Evolutionary conservation across 1,140 invertebrate species (phyloP), one percentile per base, ranked within the genome.

Genomic region (Cydia splendana): DNA sequence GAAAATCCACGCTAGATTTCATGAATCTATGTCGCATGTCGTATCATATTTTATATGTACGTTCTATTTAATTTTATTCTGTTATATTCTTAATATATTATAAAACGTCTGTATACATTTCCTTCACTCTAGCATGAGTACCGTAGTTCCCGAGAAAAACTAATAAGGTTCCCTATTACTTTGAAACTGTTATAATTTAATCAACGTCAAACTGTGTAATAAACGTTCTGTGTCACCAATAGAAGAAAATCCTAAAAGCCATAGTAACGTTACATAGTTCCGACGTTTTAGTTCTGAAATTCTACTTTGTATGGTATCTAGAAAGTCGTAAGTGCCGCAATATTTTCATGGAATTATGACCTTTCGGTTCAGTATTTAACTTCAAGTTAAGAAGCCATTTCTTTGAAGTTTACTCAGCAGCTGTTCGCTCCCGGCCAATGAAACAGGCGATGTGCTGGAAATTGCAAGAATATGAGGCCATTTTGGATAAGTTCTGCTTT

Each of bases 171-270:
- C 20, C 57, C 57, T 62, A 62, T 62, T 62, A 62, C 57, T 62
- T 62, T 24, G 57, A 24, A 62, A 62, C 57, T 62, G 20, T 24
- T 62, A 24, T 62, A 62, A 62, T 24, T 62, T 62, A 62, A 62
- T 62, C 57, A 62, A 62, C 57, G 57, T 62, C 57, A 62, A 62
- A 62, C 57, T 62, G 57, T 62, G 57, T 24, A 62, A 62, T 62
- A 62, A 62, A 62, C 57, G 57, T 62, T 7, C 20, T 4, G 2
- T 10, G 2, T 20, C 2, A 24, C 57, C 2, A 24, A 24, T 7
- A 18, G 15, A n/a, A 57, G 2, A 24, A 24, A 20, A n/a, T 24
- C 57, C 2, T 24, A 62, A 62, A 2, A n/a, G 2, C 20, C 20
- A 0, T n/a, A 24, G 3, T 5, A 62, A 62, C 20, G 4, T 20